These are phyloP conservation scores for Cotesia glomerata DNA, from an alignment of 1,140 invertebrate genomes.

Conservation along the genomic window DNA sequence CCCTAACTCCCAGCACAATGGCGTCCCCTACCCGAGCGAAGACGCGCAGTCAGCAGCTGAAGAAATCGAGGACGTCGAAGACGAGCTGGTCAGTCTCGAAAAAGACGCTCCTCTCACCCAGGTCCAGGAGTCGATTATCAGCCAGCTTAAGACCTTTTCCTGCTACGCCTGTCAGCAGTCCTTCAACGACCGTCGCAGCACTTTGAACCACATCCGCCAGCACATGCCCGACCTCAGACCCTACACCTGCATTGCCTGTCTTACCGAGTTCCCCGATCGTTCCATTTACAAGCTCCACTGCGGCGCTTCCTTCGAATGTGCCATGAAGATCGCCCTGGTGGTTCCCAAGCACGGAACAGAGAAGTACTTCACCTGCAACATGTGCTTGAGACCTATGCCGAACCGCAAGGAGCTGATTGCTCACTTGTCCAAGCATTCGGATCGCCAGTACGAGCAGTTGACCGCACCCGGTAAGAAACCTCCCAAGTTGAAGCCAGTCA, in stretches of 20 bases:
- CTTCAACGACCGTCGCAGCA: slow-evolving; percentile 52
- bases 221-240: slow-evolving; percentile 56
- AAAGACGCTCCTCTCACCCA: slow-evolving; percentile 50
- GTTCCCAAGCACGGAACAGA: slow-evolving; percentile 53
- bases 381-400: slow-evolving; percentile 53
- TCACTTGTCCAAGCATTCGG: slow-evolving; percentile 52
- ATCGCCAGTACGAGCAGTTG: slow-evolving; percentile 49
- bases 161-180: slow-evolving; percentile 54
- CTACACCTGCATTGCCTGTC: slow-evolving; percentile 58
- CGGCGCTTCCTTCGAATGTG: slow-evolving; percentile 57
- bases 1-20: neutral
- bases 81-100: slow-evolving; percentile 48
- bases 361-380: slow-evolving; percentile 60
- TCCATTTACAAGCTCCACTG: slow-evolving; percentile 56
- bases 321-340: slow-evolving; percentile 59
- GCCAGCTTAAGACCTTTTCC: slow-evolving; percentile 58
- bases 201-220: slow-evolving; percentile 56
- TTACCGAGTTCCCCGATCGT: slow-evolving; percentile 56
- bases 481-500: slow-evolving; percentile 42
- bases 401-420: slow-evolving; percentile 52
- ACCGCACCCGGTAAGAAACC: slow-evolving; percentile 26
- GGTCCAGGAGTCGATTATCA: slow-evolving; percentile 58
- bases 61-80: slow-evolving; percentile 44
- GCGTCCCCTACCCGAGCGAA: neutral
- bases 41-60: slow-evolving; percentile 30